Evolutionary conservation across 2,888 invertebrate species (phyloP).

Genomic region (Dione juno): DNA sequence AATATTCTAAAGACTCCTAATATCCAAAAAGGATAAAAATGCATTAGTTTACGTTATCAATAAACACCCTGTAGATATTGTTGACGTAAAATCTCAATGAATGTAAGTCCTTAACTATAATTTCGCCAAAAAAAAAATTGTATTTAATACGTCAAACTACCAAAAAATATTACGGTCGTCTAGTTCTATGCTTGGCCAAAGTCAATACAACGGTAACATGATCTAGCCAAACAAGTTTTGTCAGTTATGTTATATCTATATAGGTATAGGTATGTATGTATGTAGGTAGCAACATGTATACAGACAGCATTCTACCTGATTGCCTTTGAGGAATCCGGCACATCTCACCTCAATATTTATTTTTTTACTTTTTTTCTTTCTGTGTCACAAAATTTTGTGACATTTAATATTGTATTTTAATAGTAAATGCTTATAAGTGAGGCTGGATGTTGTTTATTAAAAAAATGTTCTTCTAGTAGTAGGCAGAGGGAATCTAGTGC

Average conservation of each 20-base stretch:
- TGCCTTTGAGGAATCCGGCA: conserved; percentile 60
- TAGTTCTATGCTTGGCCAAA: conserved; percentile 54
- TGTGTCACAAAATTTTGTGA: neutral
- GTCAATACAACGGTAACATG: conserved; percentile 59
- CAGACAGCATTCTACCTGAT: conserved; percentile 66
- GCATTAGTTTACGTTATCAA: too few species aligned
- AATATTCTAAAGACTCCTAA: too few species aligned
- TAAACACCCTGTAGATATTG: too few species aligned
- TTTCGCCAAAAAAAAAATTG: too few species aligned
- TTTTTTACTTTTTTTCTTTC: neutral
- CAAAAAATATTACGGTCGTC: conserved; percentile 22
- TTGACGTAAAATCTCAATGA: too few species aligned
- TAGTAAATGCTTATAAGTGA: too few species aligned
- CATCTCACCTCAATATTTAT: conserved; percentile 29
- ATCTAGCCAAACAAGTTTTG: conserved; percentile 66
- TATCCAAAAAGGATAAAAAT: too few species aligned
- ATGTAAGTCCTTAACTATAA: too few species aligned
- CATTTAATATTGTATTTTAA: neutral
- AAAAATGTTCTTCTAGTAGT: too few species aligned
- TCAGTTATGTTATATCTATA: conserved; percentile 50
- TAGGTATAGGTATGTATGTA: neutral
- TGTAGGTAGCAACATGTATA: conserved; percentile 55
- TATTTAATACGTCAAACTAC: neutral
- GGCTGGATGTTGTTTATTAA: too few species aligned
- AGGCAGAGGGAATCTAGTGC: too few species aligned